Evolutionary conservation across 1,140 invertebrate species (phyloP).

Genomic region (Rhopalosiphum maidis): DNA sequence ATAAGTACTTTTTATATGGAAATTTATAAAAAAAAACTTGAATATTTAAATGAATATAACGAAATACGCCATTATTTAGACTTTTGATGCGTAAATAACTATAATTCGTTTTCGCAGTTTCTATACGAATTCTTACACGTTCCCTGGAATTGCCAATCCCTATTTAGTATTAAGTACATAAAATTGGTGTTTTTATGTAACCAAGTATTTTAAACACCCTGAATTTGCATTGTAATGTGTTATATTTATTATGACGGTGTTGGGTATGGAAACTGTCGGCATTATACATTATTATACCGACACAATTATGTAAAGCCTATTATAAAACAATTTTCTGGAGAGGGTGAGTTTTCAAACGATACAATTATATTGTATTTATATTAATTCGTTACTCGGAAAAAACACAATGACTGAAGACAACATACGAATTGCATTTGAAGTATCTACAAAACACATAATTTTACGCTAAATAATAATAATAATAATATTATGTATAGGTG

Average conservation of each 20-base stretch:
- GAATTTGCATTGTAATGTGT: background rate
- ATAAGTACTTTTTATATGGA: background rate
- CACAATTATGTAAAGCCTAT: background rate
- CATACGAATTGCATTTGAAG: background rate
- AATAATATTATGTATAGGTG: no score
- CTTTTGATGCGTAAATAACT: background rate
- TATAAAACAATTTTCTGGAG: background rate
- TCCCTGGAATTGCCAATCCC: background rate
- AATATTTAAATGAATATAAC: background rate
- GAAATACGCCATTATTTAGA: background rate
- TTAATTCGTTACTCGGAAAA: background rate
- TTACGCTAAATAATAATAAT: no score
- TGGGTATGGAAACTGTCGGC: background rate
- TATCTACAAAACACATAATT: background rate
- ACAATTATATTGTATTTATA: background rate
- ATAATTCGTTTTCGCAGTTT: background rate
- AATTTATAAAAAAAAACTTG: background rate
- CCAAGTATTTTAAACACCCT: background rate
- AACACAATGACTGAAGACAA: background rate
- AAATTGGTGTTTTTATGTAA: background rate
- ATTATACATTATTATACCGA: background rate
- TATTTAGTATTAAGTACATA: background rate
- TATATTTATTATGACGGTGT: background rate
- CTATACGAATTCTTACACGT: background rate
- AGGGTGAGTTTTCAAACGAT: background rate